Conservation (phyloP, 2,888 invertebrate genomes). For the Drosophila kuntzei region DNA sequence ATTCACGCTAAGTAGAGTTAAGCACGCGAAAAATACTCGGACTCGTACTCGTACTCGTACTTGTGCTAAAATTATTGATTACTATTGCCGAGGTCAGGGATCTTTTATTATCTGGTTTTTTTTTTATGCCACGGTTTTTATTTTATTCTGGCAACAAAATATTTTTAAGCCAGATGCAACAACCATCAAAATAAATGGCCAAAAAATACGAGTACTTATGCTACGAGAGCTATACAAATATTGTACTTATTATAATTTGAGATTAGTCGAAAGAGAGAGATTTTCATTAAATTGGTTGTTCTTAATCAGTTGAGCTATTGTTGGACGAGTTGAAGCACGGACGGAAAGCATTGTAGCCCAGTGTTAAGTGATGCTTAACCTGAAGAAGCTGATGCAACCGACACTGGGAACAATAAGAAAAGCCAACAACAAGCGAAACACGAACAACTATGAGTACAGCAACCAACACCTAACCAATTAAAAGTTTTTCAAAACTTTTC, state of each 20-base stretch:
- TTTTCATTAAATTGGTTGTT: neutral
- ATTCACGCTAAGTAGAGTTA: slow-evolving; percentile 17
- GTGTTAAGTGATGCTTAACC: slow-evolving; percentile 49
- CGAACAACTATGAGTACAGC: slow-evolving; percentile 20
- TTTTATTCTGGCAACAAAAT: slow-evolving; percentile 7
- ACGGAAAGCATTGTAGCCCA: slow-evolving; percentile 19
- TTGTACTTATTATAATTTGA: slow-evolving; percentile 10
- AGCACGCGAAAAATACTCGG: slow-evolving; percentile 30
- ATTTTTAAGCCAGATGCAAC: neutral
- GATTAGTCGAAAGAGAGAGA: slow-evolving; percentile 3
- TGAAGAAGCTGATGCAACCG: slow-evolving; percentile 36
- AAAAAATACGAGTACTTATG: neutral
- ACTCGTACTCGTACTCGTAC: neutral
- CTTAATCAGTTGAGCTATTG: slow-evolving; percentile 8
- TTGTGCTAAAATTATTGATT: slow-evolving; percentile 35
- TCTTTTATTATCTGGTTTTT: slow-evolving; percentile 2
- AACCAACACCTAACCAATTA: slow-evolving; percentile 69
- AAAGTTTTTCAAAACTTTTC: slow-evolving; percentile 68
- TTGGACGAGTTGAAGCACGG: slow-evolving; percentile 2
- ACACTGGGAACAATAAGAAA: slow-evolving; percentile 43
- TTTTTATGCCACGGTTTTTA: neutral
- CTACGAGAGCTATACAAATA: neutral
- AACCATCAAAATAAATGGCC: neutral
- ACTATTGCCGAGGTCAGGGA: slow-evolving; percentile 44
- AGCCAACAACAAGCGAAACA: slow-evolving; percentile 23